phyloP scores from a whole-genome alignment of 2,113 vertebrate species.

The Lutjanus erythropterus region DNA sequence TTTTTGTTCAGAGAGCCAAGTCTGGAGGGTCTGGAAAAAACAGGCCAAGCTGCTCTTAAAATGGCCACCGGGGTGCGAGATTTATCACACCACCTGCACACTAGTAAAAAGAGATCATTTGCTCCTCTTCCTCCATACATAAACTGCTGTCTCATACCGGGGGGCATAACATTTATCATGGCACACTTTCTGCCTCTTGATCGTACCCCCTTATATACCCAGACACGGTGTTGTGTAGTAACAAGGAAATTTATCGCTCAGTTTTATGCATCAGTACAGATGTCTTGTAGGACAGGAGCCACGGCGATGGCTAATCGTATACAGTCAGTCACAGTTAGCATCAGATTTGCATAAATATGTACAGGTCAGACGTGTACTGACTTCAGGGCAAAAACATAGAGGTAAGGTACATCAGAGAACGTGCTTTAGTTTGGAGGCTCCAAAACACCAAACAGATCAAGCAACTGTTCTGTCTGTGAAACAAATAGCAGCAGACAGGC shows the following conservation, averaged over 20 bases:
- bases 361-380: slow-evolving; percentile 16
- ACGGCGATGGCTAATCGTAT: slow-evolving; percentile 25
- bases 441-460: not conserved
- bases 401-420: not conserved
- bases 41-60: slow-evolving; percentile 80
- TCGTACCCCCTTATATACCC: not conserved
- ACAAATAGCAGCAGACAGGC: slow-evolving; percentile 42
- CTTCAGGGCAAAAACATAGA: not conserved
- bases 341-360: slow-evolving; percentile 39
- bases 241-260: slow-evolving; percentile 25
- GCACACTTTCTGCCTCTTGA: slow-evolving; percentile 49
- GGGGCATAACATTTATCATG: slow-evolving; percentile 61
- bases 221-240: slow-evolving; percentile 27
- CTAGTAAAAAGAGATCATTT: slow-evolving; percentile 77
- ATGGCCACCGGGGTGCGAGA: slow-evolving; percentile 67
- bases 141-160: slow-evolving; percentile 68
- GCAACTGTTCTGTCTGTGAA: slow-evolving; percentile 13
- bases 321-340: slow-evolving; percentile 28
- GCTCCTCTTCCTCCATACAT: slow-evolving; percentile 62
- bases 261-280: slow-evolving; percentile 53
- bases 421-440: slow-evolving; percentile 21
- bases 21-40: slow-evolving; percentile 66
- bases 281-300: slow-evolving; percentile 43
- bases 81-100: slow-evolving; percentile 80
- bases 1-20: slow-evolving; percentile 39